These are phyloP conservation scores for Champsocephalus gunnari DNA, from an alignment of 2,797 vertebrate genomes.

Conservation along the genomic window DNA sequence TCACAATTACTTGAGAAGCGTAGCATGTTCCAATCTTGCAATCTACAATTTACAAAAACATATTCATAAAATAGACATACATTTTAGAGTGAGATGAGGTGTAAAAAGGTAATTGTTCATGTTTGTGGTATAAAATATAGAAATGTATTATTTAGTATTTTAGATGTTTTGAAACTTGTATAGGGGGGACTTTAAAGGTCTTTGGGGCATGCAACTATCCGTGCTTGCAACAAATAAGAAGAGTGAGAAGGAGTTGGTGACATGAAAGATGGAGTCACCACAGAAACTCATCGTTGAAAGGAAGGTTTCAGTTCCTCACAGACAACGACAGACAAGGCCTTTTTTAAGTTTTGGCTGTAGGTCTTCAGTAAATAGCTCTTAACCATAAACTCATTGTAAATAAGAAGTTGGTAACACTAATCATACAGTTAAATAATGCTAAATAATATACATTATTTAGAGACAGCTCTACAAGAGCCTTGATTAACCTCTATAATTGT, in stretches of 20 bases:
- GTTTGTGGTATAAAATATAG: not conserved
- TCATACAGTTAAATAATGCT: not conserved
- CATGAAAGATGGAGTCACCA: not conserved
- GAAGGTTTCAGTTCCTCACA: slow-evolving; percentile 1
- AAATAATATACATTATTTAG: not conserved
- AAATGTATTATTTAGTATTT: not conserved
- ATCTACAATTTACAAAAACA: too few relatives aligned
- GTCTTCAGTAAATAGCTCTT: not conserved
- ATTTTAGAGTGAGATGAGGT: too few relatives aligned
- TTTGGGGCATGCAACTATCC: not conserved
- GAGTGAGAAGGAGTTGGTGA: not conserved
- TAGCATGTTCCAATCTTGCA: too few relatives aligned
- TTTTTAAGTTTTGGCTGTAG: not conserved
- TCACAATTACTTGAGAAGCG: too few relatives aligned
- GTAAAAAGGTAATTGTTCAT: not conserved
- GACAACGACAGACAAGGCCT: not conserved
- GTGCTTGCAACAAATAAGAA: not conserved
- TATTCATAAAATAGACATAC: too few relatives aligned
- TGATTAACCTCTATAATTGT: not conserved
- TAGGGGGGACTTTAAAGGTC: not conserved
- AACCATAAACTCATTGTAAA: not conserved
- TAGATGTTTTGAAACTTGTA: not conserved
- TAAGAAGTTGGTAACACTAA: not conserved
- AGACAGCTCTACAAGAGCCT: not conserved
- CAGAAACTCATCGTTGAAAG: not conserved